Evolutionary conservation across 2,113 vertebrate genomes (phyloP).

Genomic region (Nothobranchius furzeri): DNA sequence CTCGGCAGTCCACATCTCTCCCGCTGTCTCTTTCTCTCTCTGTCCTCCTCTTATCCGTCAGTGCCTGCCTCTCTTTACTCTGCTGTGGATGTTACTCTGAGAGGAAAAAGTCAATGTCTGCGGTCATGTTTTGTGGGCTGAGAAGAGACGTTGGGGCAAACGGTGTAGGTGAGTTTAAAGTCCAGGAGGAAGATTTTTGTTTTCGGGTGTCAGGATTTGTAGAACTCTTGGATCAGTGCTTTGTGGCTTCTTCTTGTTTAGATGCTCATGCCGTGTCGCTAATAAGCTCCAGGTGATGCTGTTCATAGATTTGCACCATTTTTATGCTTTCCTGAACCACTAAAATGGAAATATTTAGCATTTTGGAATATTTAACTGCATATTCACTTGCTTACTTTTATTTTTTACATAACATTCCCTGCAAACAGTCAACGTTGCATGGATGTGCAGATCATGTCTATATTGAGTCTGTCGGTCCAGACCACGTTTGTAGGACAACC

Average conservation of each 20-base stretch:
- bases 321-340: too few relatives aligned
- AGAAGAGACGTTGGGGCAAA: slow-evolving; percentile 63
- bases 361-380: too few relatives aligned
- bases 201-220: neutral
- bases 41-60: slow-evolving; percentile 12
- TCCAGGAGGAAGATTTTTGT: neutral
- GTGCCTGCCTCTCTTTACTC: slow-evolving; percentile 17
- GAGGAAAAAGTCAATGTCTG: slow-evolving; percentile 58
- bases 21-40: slow-evolving; percentile 37
- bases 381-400: too few relatives aligned
- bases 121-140: slow-evolving; percentile 75
- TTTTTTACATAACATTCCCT: too few relatives aligned
- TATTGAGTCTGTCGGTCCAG: too few relatives aligned
- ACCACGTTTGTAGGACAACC: too few relatives aligned
- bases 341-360: too few relatives aligned
- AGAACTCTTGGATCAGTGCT: slow-evolving; percentile 4
- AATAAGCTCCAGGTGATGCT: slow-evolving; percentile 2
- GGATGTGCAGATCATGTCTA: too few relatives aligned
- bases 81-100: slow-evolving; percentile 48
- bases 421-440: too few relatives aligned
- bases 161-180: slow-evolving; percentile 64
- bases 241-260: neutral
- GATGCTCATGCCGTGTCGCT: neutral
- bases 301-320: neutral
- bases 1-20: slow-evolving; percentile 54